Evolutionary conservation across 2,888 invertebrate genomes (phyloP), one percentile per base, ranked within the genome.

Genomic region (Sphecodes monilicornis): DNA sequence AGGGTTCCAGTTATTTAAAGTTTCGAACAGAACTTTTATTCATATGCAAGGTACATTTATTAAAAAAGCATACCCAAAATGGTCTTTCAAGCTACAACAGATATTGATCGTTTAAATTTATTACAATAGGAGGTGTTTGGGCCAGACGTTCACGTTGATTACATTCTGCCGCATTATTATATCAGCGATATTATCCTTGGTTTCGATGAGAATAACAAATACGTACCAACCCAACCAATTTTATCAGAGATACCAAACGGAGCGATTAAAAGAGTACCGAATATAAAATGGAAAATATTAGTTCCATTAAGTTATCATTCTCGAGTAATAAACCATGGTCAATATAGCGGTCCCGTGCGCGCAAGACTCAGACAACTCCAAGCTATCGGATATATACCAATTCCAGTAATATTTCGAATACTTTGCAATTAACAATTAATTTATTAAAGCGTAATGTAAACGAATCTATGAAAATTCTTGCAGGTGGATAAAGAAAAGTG

Each of bases 141-240:
- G 3, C 0, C 78, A 18, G 2, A 66, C 5, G 36, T 82, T 68
- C 26, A 29, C 3, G 1, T 18, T 10, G 57, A 70, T 79, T 66
- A 66, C 13, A 94, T 97, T 85, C 92, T 98, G 85, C 97, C 97
- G 13, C 97, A 98, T 90, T 97, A 96, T 92, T 95, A 96, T 88
- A 95, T 96, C 93, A 96, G 96, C 92, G 97, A 97, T 94, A 92
- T 97, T 43, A 94, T 97, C 29, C 91, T 97, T 78, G 96, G 96
- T 88, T 95, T 96, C 90, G 95, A 97, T 91, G 93, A 92, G 50
- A 90, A 93, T 46, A 96, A 96, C 18, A 95, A 94, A 3, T 94
- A 96, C 54, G 92, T 97, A 32, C 85, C 93, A 43, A 79, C 90
- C 36, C 86, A 92, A 43, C 78, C 89, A 26, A 80, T 90, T 41